Evolutionary conservation across 1,140 invertebrate genomes (phyloP).

Genomic region (Diprion similis): DNA sequence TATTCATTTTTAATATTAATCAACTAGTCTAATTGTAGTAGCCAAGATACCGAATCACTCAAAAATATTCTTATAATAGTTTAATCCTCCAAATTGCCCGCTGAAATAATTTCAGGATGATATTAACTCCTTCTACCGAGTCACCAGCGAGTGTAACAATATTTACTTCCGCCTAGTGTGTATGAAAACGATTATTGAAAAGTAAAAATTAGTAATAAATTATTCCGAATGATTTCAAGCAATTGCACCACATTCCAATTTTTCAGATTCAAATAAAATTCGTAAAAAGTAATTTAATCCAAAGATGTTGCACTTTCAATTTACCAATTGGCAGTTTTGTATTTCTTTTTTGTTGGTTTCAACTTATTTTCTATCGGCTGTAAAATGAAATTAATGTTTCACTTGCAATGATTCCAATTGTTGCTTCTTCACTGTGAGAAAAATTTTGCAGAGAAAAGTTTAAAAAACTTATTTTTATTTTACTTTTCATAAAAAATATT

Average conservation of each 20-base stretch:
- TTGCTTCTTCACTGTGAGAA: too few species aligned
- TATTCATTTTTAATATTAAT: background rate
- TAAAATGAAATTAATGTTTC: too few species aligned
- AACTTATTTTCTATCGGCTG: too few species aligned
- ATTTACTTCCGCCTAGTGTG: background rate
- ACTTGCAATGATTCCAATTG: too few species aligned
- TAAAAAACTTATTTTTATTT: too few species aligned
- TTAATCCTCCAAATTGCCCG: background rate
- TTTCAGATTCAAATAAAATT: background rate
- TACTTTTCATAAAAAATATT: too few species aligned
- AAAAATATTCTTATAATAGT: background rate
- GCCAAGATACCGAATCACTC: background rate
- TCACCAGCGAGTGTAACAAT: background rate
- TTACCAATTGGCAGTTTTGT: background rate
- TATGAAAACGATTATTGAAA: background rate
- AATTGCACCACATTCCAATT: background rate
- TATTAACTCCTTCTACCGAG: background rate
- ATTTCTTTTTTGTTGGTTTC: background rate
- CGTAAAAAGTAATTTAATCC: background rate
- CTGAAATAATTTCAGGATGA: background rate
- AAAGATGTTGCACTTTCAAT: background rate
- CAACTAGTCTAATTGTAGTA: background rate
- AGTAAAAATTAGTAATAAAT: constrained; percentile 1
- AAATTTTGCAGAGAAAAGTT: too few species aligned
- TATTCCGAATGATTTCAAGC: background rate